Percentiles rank a stretch among this genome's conserved stretches.
These are phyloP conservation scores for Caenorhabditis imperialis DNA, from an alignment of 2,888 invertebrate genomes.

Conservation along the genomic window DNA sequence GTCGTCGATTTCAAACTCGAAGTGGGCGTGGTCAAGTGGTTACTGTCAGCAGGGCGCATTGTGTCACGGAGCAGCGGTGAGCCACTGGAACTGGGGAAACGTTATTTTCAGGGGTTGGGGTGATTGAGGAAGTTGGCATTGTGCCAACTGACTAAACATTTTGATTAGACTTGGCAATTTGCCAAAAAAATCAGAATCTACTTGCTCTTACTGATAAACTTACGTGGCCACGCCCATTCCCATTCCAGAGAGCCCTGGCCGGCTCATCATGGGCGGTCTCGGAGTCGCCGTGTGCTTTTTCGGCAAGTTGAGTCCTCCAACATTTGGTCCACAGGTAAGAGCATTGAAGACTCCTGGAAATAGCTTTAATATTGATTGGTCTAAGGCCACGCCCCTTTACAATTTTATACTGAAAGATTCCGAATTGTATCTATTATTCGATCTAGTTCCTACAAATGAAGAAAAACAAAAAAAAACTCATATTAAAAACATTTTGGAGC, in stretches of 20 bases:
- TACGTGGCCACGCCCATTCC: neutral
- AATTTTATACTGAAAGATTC: too few relatives aligned
- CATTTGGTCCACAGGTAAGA: constrained; percentile 41
- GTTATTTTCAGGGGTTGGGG: too few relatives aligned
- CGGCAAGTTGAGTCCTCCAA: constrained; percentile 21
- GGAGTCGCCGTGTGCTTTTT: constrained; percentile 19
- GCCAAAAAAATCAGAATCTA: too few relatives aligned
- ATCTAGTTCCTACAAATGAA: too few relatives aligned
- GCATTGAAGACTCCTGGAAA: constrained; percentile 51
- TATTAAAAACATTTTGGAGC: too few relatives aligned
- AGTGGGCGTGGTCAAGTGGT: constrained; percentile 30
- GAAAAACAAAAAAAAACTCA: too few relatives aligned
- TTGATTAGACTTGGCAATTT: neutral
- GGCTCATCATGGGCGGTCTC: neutral
- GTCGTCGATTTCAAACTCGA: constrained; percentile 44
- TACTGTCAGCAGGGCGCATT: constrained; percentile 44
- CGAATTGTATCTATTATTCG: too few relatives aligned
- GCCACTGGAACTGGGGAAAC: constrained; percentile 16
- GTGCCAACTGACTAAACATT: neutral
- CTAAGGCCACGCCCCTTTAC: too few relatives aligned
- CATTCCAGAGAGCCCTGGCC: neutral
- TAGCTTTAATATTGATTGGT: neutral
- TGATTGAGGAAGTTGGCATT: too few relatives aligned
- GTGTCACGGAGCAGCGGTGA: constrained; percentile 41
- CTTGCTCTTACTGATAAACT: too few relatives aligned